Evolutionary conservation across 2,888 invertebrate genomes (phyloP).

Genomic region (Plebejus melissa): DNA sequence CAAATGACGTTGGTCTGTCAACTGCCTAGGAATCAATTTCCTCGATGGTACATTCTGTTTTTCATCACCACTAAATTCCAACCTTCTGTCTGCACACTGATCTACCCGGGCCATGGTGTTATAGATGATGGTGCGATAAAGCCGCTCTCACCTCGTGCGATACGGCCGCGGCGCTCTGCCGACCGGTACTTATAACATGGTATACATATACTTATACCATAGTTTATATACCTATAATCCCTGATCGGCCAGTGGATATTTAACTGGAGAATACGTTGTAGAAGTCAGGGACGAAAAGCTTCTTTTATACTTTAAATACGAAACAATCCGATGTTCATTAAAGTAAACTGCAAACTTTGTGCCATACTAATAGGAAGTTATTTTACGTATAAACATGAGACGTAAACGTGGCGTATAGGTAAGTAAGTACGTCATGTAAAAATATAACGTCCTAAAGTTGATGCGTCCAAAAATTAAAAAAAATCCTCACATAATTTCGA

Average conservation of each 20-base stretch:
- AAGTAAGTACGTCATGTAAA: too few species aligned
- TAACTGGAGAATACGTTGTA: not conserved
- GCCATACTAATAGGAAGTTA: too few species aligned
- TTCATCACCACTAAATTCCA: not conserved
- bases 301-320: not conserved
- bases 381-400: too few species aligned
- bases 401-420: too few species aligned
- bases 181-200: not conserved
- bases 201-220: not conserved
- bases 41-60: not conserved
- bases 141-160: slow-evolving; percentile 59
- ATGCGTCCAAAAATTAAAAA: too few species aligned
- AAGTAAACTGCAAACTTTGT: too few species aligned
- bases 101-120: slow-evolving; percentile 51
- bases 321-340: not conserved
- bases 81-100: slow-evolving; percentile 39
- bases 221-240: not conserved
- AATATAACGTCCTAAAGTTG: too few species aligned
- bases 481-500: too few species aligned
- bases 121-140: slow-evolving; percentile 67
- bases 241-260: not conserved
- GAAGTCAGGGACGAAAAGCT: not conserved
- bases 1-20: too few species aligned
- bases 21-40: too few species aligned
- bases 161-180: slow-evolving; percentile 60